phyloP scores from a whole-genome alignment of 2,113 vertebrate genomes.

The Cepphus grylle region DNA sequence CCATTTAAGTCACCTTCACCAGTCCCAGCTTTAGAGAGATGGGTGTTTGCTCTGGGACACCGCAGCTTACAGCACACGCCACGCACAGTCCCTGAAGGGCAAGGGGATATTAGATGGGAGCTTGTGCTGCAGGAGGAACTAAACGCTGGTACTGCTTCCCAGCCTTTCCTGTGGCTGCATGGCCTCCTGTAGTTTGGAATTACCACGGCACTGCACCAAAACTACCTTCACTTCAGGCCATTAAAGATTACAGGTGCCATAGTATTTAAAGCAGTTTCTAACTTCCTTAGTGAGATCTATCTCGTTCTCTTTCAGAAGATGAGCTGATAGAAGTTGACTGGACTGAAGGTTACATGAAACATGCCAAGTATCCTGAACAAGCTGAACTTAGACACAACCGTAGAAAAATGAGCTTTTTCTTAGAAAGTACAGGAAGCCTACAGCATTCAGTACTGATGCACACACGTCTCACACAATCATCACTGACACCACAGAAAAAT shows the following conservation, averaged over 20 bases:
- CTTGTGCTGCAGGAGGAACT: neutral
- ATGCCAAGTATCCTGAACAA: neutral
- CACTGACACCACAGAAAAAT: neutral
- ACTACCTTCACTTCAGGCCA: neutral
- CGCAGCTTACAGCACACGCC: neutral
- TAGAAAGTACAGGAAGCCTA: neutral
- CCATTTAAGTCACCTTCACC: neutral
- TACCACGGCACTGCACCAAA: rapidly evolving
- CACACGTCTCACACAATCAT: neutral
- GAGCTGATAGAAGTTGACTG: neutral
- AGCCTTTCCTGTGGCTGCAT: rapidly evolving
- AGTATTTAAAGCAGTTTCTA: neutral
- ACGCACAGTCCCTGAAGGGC: rapidly evolving
- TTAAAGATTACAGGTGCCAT: neutral
- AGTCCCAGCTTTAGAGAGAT: neutral
- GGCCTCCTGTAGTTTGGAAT: neutral
- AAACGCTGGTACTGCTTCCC: rapidly evolving
- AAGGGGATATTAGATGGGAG: neutral
- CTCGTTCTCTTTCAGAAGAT: neutral
- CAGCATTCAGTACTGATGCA: neutral
- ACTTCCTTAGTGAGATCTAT: neutral
- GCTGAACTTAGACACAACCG: rapidly evolving
- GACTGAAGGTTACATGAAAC: neutral
- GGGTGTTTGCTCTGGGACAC: neutral
- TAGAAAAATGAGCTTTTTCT: neutral